These are phyloP conservation scores for pig (Sus scrofa) DNA, from an alignment of 2,113 vertebrate genomes.

Conservation along the genomic window DNA sequence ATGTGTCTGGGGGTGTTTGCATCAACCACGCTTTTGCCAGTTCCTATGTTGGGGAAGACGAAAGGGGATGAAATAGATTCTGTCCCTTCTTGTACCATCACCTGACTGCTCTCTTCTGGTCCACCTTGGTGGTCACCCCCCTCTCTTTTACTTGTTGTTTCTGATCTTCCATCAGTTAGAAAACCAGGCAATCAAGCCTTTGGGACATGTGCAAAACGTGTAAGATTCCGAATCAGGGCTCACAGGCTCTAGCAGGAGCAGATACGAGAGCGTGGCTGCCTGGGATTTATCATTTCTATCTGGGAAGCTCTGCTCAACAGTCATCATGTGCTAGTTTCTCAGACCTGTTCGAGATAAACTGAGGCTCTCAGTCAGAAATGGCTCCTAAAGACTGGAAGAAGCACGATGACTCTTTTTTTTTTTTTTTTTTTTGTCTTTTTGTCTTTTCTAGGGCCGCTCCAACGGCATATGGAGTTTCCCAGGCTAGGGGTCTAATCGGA, in stretches of 20 bases:
- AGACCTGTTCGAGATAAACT: not conserved
- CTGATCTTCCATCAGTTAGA: not conserved
- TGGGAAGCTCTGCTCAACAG: not conserved
- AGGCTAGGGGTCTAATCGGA: too few relatives aligned
- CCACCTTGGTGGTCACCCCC: not conserved
- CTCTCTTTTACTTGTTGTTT: not conserved
- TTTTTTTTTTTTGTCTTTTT: too few relatives aligned
- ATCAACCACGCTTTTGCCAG: not conserved
- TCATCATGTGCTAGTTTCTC: not conserved
- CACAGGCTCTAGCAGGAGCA: accelerated
- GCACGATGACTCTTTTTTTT: accelerated
- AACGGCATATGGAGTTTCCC: too few relatives aligned
- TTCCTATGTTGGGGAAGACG: not conserved
- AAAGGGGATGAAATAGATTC: not conserved
- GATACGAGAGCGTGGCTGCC: not conserved
- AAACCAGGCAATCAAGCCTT: not conserved
- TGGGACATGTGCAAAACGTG: not conserved
- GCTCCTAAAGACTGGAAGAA: not conserved
- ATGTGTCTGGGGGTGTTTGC: not conserved
- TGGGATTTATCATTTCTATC: not conserved
- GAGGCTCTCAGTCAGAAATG: not conserved
- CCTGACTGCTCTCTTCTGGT: not conserved
- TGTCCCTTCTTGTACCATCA: not conserved
- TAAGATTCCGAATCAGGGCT: not conserved
- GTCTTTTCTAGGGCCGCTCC: too few relatives aligned